Evolutionary conservation across 2,888 invertebrate genomes (phyloP), one percentile per base, ranked within the genome.

Genomic region (Pseudanteris insignis): DNA sequence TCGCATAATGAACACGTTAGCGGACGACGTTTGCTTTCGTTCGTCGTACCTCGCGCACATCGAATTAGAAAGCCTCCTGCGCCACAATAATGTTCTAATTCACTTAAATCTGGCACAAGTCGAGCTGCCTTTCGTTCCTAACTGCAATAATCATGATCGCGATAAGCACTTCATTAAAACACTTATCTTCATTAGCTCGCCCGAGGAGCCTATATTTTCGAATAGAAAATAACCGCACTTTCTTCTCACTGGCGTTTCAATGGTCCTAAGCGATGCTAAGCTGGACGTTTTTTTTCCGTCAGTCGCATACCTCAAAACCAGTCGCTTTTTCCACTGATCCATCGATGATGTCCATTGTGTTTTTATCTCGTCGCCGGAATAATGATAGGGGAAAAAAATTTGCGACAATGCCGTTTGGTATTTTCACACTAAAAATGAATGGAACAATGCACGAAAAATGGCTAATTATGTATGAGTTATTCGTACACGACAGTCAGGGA

Each of bases 41-140:
- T 11, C 33, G 32, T 12, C 10, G 34, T 28, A 14, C 26, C 32
- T 21, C 18, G 28, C 7, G 24, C 9, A 15, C 30, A 46, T 37
- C 37, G 25, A 57, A 53, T 51, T 57, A 62, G 62, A 62, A 57
- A 57, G 55, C 43, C 43, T 30, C 24, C 32, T 18, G 28, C 14
- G 30, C 15, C 37, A 41, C 47, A 43, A 53, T 50, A 57, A 62
- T 57, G 62, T 62, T 62, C 62, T 57, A 62, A 62, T 62, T 62
- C 50, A 46, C 55, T 62, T 55, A 44, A 62, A 62, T 62, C 51
- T 51, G 21, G 55, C 41, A 62, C 57, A 46, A 29, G 41, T 37
- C 9, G 30, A 57, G 47, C 29, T 40, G 32, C 54, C 61, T 61
- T 61, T 55, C 61, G 29, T 61, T 61, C 41, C 40, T 32, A 46